A percentile compares a stretch with the other conserved stretches of the same genome.
Conservation (phyloP, 53 echinoderm and acorn worm species). For the Henricia sp. region DNA sequence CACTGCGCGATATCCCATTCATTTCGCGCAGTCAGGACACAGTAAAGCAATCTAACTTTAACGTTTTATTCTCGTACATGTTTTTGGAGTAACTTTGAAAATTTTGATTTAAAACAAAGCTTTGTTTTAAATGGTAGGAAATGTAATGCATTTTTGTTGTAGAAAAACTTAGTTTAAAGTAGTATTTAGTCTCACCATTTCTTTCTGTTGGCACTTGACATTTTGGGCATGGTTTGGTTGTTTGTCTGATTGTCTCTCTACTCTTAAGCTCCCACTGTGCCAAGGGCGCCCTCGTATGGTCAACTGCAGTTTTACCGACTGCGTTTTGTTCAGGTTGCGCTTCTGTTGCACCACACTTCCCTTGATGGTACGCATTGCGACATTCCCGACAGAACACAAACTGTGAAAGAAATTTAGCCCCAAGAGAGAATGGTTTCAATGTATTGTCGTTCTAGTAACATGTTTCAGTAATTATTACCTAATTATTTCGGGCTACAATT, state of each 20-base stretch:
- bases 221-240: conserved; percentile 85
- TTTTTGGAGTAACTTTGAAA: too few relatives aligned
- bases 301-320: conserved; percentile 19
- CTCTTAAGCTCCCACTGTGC: conserved; percentile 77
- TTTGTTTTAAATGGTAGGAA: too few relatives aligned
- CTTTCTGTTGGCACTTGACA: conserved; percentile 79
- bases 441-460: not conserved
- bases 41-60: too few relatives aligned
- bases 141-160: too few relatives aligned
- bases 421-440: not conserved
- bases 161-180: too few relatives aligned
- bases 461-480: not conserved
- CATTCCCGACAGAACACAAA: conserved; percentile 83
- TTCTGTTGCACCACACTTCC: conserved; percentile 49
- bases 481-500: too few relatives aligned
- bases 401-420: conserved; percentile 28
- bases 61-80: too few relatives aligned
- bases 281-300: conserved; percentile 45
- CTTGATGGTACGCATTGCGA: conserved; percentile 71
- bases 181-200: conserved; percentile 61
- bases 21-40: too few relatives aligned
- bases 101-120: too few relatives aligned
- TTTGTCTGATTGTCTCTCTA: conserved; percentile 63
- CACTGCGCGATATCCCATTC: too few relatives aligned
- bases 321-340: conserved; percentile 10